Evolutionary conservation across 1,140 invertebrate genomes (phyloP), one percentile per base, ranked within the genome.

Genomic region (Trichonephila clavata): DNA sequence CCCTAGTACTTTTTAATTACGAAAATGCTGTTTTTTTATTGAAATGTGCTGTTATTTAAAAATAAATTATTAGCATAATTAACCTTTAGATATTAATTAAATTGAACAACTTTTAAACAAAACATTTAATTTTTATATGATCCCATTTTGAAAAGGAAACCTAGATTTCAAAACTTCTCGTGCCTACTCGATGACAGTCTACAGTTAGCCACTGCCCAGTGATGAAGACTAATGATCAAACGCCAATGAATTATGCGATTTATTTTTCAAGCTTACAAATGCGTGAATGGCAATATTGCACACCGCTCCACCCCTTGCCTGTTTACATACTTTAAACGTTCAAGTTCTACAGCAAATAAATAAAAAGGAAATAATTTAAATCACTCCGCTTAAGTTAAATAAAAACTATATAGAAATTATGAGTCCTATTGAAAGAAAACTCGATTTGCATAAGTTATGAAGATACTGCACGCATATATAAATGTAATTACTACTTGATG

Each of bases 131-230:
- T 77, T 77, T 16, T 77, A 77, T 77, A 77, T 77, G 71, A 77
- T 77, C 71, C 71, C 32, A 39, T 77, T 77, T 16, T 16, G 13
- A 39, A 39, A 14, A 77, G 1, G 32, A 77, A 83, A 83, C 43
- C 81, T 83, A 83, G 81, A 83, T 83, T 83, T 83, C 81, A 59
- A 59, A 83, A 83, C 18, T 59, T 59, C 57, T 83, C 39, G 81
- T 59, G 81, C 81, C 13, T 83, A 50, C 0, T 13, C 43, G 81
- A 59, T 83, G 81, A 57, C 81, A 83, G 81, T 57, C 81, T 83
- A n/a, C 57, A 83, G 81, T 83, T 83, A 83, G 81, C 50, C 81
- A 59, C 50, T 83, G 43, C 81, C 50, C 81, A 57, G 8, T 83
- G 81, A 83, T n/a, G 39, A 83, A 57, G 81, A 83, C 27, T 10